Evolutionary conservation across 2,888 invertebrate species (phyloP).

Genomic region (Rhyacophila evoluta): DNA sequence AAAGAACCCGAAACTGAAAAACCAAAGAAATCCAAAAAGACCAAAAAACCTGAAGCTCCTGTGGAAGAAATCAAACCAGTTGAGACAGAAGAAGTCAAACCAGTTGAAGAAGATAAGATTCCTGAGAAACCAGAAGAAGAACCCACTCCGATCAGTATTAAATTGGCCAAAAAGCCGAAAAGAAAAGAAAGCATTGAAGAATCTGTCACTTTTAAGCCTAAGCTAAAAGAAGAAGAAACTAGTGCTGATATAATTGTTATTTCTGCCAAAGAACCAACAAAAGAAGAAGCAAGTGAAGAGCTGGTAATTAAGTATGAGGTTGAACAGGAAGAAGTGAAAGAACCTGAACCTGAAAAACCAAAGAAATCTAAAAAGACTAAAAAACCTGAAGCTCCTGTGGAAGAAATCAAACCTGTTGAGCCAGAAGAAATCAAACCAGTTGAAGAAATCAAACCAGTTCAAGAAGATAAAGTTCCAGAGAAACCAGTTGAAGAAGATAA

Average conservation of each 20-base stretch:
- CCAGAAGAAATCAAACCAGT: constrained; percentile 56
- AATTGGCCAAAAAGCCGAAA: neutral
- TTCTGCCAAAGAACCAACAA: neutral
- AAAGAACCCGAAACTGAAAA: constrained; percentile 50
- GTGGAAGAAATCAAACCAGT: constrained; percentile 55
- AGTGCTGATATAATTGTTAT: neutral
- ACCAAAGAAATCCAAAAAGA: constrained; percentile 8
- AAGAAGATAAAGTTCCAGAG: constrained; percentile 54
- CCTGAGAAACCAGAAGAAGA: neutral
- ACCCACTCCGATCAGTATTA: neutral
- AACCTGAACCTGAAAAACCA: constrained; percentile 48
- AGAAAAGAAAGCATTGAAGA: constrained; percentile 40
- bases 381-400: constrained; percentile 48
- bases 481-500: constrained; percentile 53
- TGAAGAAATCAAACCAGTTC: constrained; percentile 55
- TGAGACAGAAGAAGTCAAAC: constrained; percentile 56
- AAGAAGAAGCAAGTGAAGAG: constrained; percentile 55
- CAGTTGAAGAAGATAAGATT: constrained; percentile 28
- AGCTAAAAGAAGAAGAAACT: constrained; percentile 58
- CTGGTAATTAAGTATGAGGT: constrained; percentile 59
- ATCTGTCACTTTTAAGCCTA: constrained; percentile 51
- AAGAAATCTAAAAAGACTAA: constrained; percentile 19
- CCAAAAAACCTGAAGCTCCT: constrained; percentile 44
- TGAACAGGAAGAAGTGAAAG: constrained; percentile 52
- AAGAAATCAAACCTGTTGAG: constrained; percentile 56